These are phyloP conservation scores for Auanema sp. DNA, from an alignment of 2,888 invertebrate species.

Conservation along the genomic window DNA sequence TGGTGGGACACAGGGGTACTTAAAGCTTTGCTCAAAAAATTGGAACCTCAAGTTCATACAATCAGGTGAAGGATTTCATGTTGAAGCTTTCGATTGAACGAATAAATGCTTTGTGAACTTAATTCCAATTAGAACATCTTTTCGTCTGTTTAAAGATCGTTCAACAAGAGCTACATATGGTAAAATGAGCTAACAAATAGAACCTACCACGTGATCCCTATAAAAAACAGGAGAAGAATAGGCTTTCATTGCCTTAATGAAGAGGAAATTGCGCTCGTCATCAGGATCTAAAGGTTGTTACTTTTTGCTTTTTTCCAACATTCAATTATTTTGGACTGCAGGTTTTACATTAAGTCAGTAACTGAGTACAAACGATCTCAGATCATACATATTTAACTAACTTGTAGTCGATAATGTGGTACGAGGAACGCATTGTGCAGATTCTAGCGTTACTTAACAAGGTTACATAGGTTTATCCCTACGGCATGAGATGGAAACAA, in stretches of 20 bases:
- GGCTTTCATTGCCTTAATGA: constrained; percentile 54
- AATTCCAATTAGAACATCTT: too few species aligned
- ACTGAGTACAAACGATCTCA: constrained; percentile 48
- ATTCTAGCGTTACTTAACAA: too few species aligned
- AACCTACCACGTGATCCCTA: constrained; percentile 39
- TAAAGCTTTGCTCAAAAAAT: too few species aligned
- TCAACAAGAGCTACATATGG: not conserved
- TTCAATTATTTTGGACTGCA: too few species aligned
- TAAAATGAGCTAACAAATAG: not conserved
- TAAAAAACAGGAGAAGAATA: constrained; percentile 62
- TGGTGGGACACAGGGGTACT: too few species aligned
- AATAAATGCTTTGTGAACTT: not conserved
- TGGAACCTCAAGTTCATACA: too few species aligned
- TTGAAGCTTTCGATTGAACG: too few species aligned
- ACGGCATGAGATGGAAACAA: too few species aligned
- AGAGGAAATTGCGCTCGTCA: constrained; percentile 55
- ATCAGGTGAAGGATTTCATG: too few species aligned
- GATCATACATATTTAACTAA: constrained; percentile 39
- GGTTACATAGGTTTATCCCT: too few species aligned
- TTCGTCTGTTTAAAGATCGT: too few species aligned
- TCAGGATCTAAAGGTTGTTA: constrained; percentile 45
- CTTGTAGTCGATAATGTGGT: constrained; percentile 16
- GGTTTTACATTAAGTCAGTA: constrained; percentile 30
- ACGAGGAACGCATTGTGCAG: not conserved
- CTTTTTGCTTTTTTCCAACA: constrained; percentile 29